Base-by-base conservation (phyloP, 2,888 invertebrate species). In the Leptinotarsa peninsularis region DNA sequence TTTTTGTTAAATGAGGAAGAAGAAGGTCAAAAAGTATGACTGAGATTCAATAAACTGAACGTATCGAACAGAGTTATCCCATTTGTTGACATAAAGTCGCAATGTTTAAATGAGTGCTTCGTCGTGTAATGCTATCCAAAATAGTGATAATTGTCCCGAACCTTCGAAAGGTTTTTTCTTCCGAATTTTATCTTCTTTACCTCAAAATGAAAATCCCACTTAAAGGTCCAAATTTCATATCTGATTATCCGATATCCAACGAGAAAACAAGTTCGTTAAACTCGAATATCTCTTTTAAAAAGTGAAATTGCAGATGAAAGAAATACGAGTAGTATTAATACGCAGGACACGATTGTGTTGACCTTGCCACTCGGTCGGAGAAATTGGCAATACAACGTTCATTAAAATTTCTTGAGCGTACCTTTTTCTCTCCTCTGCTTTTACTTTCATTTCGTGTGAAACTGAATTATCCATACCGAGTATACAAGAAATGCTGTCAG, bases 321-420 rank as follows among this genome's bases (percentile, higher is more conserved):
- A 43, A 10, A 43, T 43, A 43, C 43, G 43, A 43, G 3, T 43
- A 43, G 43, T n/a, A 63, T 33, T 63, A 18, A 43, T 10, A 63
- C 43, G n/a, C 63, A 43, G 63, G 33, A 63, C 63, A 63, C 43
- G 63, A n/a, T 4, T 43, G 10, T 33, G 33, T 63, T 63, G 63
- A 63, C 63, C 63, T 63, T 63, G 63, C 33, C 17, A 63, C 63
- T 63, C n/a, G 43, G 43, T 33, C 43, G 10, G 63, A 63, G 63
- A 63, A 63, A 63, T 63, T 63, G 63, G 23, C 17, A 5, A 21
- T 21, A 21, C 21, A 21, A 60, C 63, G n/a, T 63, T 63, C 63
- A 43, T 63, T 63, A 43, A 63, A 63, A 63, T 63, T 63, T 63
- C 63, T 63, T 63, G 63, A 63, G 63, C 63, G 33, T 63, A 63